Percentiles rank a stretch among this genome's conserved stretches.
Conservation (phyloP, 2,797 vertebrate genomes). For the Sparidentex hasta region DNA sequence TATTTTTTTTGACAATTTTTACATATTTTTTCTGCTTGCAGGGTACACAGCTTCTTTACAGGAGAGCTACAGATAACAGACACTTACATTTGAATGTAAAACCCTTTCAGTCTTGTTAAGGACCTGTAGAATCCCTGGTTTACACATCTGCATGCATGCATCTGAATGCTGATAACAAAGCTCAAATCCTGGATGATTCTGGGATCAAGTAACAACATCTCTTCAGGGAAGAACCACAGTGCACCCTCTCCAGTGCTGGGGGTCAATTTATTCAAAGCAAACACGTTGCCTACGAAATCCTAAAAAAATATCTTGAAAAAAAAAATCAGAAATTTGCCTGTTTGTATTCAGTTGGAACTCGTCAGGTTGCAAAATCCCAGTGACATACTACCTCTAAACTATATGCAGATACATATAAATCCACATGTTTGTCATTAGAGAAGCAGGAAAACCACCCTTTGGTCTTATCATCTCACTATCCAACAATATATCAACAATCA, state of each 20-base stretch:
- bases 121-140: too few species aligned
- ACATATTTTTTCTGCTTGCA: too few species aligned
- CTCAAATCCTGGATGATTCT: not conserved
- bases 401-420: not conserved
- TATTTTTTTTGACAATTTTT: not conserved
- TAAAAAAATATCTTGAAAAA: too few species aligned
- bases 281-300: not conserved
- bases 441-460: not conserved
- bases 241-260: not conserved
- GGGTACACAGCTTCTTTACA: too few species aligned
- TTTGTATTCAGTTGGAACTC: not conserved
- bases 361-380: not conserved
- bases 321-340: not conserved
- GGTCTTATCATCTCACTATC: not conserved
- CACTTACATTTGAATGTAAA: too few species aligned
- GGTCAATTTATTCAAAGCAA: not conserved
- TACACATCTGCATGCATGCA: not conserved
- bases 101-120: too few species aligned
- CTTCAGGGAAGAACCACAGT: not conserved
- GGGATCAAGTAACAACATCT: not conserved
- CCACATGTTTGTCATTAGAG: not conserved
- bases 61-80: too few species aligned
- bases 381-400: not conserved
- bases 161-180: not conserved
- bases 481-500: not conserved